These are phyloP conservation scores for Hirundichthys speculiger DNA, from an alignment of 2,113 vertebrate genomes.

Conservation along the genomic window DNA sequence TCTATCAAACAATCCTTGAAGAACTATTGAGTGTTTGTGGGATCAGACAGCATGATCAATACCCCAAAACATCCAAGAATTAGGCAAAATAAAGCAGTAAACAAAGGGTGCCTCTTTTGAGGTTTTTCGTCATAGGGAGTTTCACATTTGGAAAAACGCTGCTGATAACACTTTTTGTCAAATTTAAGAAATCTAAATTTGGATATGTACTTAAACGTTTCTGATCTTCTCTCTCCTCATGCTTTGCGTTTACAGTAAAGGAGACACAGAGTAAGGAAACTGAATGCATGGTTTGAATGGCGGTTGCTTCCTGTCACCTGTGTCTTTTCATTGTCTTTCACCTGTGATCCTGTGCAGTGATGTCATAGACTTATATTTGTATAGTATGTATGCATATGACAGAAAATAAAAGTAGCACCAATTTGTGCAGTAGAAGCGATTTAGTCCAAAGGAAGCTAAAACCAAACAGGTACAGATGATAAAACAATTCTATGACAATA, in stretches of 20 bases:
- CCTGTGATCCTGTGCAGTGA: neutral
- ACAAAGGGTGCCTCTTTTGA: too few relatives aligned
- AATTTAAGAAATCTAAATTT: neutral
- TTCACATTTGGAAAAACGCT: too few relatives aligned
- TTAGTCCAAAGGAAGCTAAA: constrained; percentile 28
- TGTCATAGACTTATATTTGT: neutral
- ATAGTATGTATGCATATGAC: neutral
- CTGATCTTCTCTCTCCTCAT: constrained; percentile 14
- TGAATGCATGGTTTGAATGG: constrained; percentile 15
- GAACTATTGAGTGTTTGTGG: too few relatives aligned
- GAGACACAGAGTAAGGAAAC: constrained; percentile 78
- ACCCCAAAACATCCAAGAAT: too few relatives aligned
- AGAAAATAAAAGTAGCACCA: neutral
- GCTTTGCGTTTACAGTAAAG: constrained; percentile 66
- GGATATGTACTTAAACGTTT: neutral
- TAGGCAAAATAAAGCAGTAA: too few relatives aligned
- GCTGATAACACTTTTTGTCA: neutral
- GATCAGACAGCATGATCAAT: too few relatives aligned
- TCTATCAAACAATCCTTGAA: too few relatives aligned
- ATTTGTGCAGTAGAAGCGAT: constrained; percentile 27
- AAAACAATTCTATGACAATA: neutral
- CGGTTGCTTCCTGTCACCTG: neutral
- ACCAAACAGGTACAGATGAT: neutral
- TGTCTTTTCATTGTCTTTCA: constrained; percentile 6
- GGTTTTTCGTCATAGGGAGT: too few relatives aligned